Conservation (phyloP, 2,888 invertebrate genomes). For the Platycheirus rosarum region DNA sequence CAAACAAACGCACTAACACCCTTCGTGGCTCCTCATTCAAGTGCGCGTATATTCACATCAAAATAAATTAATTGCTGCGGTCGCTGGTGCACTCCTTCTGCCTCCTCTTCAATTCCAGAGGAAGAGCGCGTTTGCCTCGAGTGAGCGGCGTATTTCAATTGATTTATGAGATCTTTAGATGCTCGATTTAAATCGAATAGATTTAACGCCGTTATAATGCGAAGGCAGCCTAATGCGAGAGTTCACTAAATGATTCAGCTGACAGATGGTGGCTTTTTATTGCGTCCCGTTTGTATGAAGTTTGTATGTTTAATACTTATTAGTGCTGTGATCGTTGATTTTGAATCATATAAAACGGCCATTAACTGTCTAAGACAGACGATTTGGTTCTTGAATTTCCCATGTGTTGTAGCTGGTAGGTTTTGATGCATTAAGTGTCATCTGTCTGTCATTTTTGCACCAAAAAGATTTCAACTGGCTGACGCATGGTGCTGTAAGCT, state of each 20-base stretch:
- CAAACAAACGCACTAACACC: conserved; percentile 31
- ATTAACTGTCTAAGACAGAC: too few species aligned
- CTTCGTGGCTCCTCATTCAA: conserved; percentile 45
- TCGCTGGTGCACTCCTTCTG: conserved; percentile 9
- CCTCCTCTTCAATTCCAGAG: conserved; percentile 8
- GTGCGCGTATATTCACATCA: conserved; percentile 30
- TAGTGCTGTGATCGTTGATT: conserved; percentile 37
- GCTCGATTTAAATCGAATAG: conserved; percentile 72
- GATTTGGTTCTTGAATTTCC: too few species aligned
- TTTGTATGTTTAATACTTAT: conserved; percentile 26
- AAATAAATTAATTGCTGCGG: conserved; percentile 69
- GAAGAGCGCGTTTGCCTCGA: conserved; percentile 34
- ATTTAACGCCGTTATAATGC: conserved; percentile 63
- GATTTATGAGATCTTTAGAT: conserved; percentile 69
- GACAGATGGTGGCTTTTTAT: conserved; percentile 67
- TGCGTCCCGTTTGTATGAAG: conserved; percentile 14
- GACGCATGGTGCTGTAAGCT: too few species aligned
- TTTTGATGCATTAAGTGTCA: too few species aligned
- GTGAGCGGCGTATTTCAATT: conserved; percentile 64
- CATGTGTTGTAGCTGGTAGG: too few species aligned
- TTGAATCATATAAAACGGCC: conserved; percentile 2
- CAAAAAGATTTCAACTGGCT: too few species aligned
- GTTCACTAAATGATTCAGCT: conserved; percentile 62
- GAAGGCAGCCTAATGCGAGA: conserved; percentile 1
- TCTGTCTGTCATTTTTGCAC: too few species aligned